A percentile compares a stretch with the other conserved stretches of the same genome.
phyloP scores from a whole-genome alignment of 2,113 vertebrate species.

The Ibidorhyncha struthersii region DNA sequence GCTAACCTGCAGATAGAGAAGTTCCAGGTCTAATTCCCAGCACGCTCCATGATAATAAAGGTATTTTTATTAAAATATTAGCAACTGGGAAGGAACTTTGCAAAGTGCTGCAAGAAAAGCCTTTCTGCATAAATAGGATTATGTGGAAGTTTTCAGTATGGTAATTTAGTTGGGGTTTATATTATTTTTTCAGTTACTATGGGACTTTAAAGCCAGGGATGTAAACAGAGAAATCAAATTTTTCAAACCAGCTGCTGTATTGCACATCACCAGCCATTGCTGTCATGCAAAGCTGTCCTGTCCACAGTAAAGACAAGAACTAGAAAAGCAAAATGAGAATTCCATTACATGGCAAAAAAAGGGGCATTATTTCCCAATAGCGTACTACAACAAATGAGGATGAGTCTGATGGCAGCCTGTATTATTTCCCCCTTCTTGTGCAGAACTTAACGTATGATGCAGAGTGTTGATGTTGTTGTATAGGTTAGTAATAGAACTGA shows the following conservation, averaged over 20 bases:
- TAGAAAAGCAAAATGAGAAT: slow-evolving; percentile 40
- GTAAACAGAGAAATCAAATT: slow-evolving; percentile 59
- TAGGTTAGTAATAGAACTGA: background rate
- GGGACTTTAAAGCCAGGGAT: slow-evolving; percentile 55
- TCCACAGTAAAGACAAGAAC: background rate
- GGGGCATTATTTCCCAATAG: slow-evolving; percentile 5
- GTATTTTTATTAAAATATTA: slow-evolving; percentile 72
- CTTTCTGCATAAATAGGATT: slow-evolving; percentile 57
- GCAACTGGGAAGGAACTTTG: slow-evolving; percentile 21
- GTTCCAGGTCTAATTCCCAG: background rate
- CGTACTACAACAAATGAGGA: accelerated
- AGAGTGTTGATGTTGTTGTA: background rate
- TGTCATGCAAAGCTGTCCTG: background rate
- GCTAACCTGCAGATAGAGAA: background rate
- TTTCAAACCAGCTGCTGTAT: slow-evolving; percentile 47
- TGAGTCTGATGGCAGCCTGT: background rate
- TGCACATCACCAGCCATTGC: background rate
- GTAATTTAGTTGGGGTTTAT: slow-evolving; percentile 36
- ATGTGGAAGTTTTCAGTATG: slow-evolving; percentile 51
- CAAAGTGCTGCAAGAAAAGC: slow-evolving; percentile 49
- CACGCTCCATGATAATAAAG: background rate
- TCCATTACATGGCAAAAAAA: slow-evolving; percentile 10
- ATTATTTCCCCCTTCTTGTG: background rate
- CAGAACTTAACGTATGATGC: background rate
- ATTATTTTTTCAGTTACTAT: slow-evolving; percentile 51